Percentiles rank a stretch among this genome's conserved stretches.
Evolutionary conservation across 2,888 invertebrate genomes (phyloP).

Genomic region (Falcaria lacertinaria): DNA sequence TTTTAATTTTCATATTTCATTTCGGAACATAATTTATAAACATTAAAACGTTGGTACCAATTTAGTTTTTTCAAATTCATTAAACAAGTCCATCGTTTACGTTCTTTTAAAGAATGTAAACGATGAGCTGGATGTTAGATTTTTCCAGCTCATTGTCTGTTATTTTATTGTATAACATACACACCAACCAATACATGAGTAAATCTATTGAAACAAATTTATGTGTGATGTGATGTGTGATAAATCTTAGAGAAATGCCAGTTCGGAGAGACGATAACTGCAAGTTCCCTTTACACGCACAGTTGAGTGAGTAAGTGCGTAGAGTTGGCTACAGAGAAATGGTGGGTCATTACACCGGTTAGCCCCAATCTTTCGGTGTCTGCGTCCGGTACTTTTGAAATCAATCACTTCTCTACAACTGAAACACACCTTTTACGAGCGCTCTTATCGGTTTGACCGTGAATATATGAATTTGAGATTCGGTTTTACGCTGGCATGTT

Average conservation of each 20-base stretch:
- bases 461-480: not conserved
- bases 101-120: too few relatives aligned
- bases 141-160: too few relatives aligned
- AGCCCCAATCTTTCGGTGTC: conserved; percentile 34
- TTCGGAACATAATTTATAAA: too few relatives aligned
- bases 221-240: not conserved
- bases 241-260: not conserved
- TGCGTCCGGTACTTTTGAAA: conserved; percentile 25
- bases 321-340: conserved; percentile 24
- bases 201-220: too few relatives aligned
- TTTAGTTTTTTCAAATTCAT: too few relatives aligned
- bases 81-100: too few relatives aligned
- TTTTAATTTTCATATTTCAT: too few relatives aligned
- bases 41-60: too few relatives aligned
- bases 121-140: too few relatives aligned
- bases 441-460: not conserved
- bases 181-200: too few relatives aligned
- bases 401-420: conserved; percentile 29
- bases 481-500: conserved; percentile 13
- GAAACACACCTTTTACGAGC: not conserved
- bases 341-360: conserved; percentile 32
- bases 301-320: conserved; percentile 4
- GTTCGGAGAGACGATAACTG: not conserved
- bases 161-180: too few relatives aligned
- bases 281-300: not conserved